A percentile compares a stretch with the other conserved stretches of the same genome.
Evolutionary conservation across 2,113 vertebrate species (phyloP).

Genomic region (Puma concolor): DNA sequence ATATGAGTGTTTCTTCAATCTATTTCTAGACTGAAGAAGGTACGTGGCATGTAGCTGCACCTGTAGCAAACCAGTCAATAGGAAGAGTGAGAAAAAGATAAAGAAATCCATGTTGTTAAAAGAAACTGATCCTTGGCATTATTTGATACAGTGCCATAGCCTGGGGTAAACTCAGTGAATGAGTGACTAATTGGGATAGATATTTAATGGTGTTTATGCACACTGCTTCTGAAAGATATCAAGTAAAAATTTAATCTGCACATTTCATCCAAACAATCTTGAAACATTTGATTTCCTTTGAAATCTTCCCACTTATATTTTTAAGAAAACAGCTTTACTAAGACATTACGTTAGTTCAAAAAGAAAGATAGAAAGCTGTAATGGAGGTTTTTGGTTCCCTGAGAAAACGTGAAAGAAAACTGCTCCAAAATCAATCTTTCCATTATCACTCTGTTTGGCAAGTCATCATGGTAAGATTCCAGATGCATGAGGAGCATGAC

Average conservation of each 20-base stretch:
- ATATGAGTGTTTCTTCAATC: not conserved
- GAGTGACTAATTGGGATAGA: not conserved
- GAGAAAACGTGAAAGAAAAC: not conserved
- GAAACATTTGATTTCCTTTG: not conserved
- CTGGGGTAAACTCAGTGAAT: not conserved
- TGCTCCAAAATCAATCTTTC: not conserved
- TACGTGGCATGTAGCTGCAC: rapidly evolving
- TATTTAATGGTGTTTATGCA: not conserved
- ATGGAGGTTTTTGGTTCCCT: not conserved
- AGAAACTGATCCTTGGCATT: not conserved
- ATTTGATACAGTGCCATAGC: not conserved
- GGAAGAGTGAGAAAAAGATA: not conserved
- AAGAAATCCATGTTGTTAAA: not conserved
- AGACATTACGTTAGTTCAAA: not conserved
- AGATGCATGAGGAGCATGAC: not conserved
- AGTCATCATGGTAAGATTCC: not conserved
- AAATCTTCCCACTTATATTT: not conserved
- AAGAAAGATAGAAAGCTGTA: not conserved
- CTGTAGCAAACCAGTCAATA: not conserved
- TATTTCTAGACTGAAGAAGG: not conserved
- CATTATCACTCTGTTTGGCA: not conserved
- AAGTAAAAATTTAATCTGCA: not conserved
- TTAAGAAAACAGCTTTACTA: not conserved
- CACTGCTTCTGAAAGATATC: not conserved
- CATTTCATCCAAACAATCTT: not conserved